Evolutionary conservation across 2,113 vertebrate species (phyloP).

Genomic region (Ochotona curzoniae): DNA sequence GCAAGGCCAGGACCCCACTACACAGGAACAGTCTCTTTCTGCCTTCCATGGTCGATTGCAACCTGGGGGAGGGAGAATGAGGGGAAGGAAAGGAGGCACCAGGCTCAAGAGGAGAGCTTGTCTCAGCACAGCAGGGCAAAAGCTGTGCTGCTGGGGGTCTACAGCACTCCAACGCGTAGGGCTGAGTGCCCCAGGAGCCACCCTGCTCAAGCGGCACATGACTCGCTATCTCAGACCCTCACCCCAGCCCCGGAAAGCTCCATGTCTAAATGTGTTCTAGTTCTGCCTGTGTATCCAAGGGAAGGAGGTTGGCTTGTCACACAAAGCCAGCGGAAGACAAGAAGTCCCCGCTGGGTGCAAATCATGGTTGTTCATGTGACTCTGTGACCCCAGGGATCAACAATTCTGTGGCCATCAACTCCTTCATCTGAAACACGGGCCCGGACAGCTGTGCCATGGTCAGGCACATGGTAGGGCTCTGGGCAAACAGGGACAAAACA

Average conservation of each 20-base stretch:
- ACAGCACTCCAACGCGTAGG: too few relatives aligned
- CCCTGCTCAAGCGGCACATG: too few relatives aligned
- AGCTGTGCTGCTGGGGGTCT: not conserved
- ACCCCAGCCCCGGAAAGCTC: not conserved
- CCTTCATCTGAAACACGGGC: too few relatives aligned
- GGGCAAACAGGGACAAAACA: too few relatives aligned
- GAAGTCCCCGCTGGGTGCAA: not conserved
- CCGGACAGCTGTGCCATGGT: too few relatives aligned
- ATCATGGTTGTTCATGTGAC: not conserved
- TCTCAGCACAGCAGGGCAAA: not conserved
- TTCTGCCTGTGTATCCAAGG: not conserved
- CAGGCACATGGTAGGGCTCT: too few relatives aligned
- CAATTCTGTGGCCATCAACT: too few relatives aligned
- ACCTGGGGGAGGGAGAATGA: not conserved
- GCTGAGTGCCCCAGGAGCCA: too few relatives aligned
- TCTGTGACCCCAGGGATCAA: not conserved
- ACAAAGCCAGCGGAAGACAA: not conserved
- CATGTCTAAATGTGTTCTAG: not conserved
- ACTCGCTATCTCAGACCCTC: too few relatives aligned
- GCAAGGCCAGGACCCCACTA: not conserved
- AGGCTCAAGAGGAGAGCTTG: not conserved
- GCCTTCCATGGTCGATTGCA: not conserved
- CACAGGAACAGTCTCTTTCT: not conserved
- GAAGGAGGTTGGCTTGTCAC: not conserved
- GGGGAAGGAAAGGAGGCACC: not conserved